phyloP scores from a whole-genome alignment of 2,113 vertebrate species.

The Brienomyrus brachyistius region DNA sequence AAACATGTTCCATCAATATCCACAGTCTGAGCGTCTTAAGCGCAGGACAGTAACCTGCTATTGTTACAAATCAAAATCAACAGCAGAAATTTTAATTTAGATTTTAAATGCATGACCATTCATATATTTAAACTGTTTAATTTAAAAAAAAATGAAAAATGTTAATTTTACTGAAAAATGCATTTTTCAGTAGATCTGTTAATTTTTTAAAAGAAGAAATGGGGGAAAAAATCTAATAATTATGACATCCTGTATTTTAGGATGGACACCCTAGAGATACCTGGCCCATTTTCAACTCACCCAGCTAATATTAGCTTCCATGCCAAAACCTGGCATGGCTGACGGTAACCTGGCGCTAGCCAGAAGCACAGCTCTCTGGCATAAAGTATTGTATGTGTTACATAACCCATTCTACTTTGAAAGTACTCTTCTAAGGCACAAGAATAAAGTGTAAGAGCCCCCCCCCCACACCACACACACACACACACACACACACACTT shows the following conservation, averaged over 20 bases:
- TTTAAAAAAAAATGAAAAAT: not conserved
- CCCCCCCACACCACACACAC: not conserved
- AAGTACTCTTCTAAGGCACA: not conserved
- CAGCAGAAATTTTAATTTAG: not conserved
- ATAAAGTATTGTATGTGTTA: not conserved
- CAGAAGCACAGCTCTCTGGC: not conserved
- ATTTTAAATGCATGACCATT: not conserved
- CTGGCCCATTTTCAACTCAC: not conserved
- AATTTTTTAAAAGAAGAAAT: not conserved
- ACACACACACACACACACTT: not conserved
- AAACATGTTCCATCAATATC: not conserved
- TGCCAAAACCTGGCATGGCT: constrained; percentile 9
- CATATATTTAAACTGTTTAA: not conserved
- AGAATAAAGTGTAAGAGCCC: not conserved
- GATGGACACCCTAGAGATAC: constrained; percentile 1
- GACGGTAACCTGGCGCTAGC: not conserved
- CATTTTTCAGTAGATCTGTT: not conserved
- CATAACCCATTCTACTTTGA: constrained; percentile 7
- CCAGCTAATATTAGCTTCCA: constrained; percentile 17
- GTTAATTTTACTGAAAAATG: too few relatives aligned
- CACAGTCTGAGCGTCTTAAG: not conserved
- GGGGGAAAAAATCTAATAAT: not conserved
- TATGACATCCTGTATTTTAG: not conserved
- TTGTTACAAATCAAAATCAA: not conserved
- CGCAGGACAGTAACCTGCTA: not conserved